phyloP scores from a whole-genome alignment of 2,888 invertebrate species.

The Acanthopleura granulata region DNA sequence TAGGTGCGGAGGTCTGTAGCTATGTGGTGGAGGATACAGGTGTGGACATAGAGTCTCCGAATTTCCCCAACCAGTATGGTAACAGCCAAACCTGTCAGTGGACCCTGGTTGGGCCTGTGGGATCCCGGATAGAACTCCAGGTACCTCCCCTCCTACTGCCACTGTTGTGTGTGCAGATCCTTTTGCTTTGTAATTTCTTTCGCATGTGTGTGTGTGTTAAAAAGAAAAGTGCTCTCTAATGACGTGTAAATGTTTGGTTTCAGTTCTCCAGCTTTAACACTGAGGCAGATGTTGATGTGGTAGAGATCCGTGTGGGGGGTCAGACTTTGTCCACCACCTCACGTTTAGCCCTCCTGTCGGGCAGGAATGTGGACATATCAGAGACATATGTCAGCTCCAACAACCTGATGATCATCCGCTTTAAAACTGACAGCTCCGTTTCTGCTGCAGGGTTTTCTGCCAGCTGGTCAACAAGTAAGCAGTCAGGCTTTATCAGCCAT shows the following conservation, averaged over 20 bases:
- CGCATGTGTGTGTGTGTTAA: no score
- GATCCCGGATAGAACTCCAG: constrained; percentile 29
- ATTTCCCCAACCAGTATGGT: constrained; percentile 26
- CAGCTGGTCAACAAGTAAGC: constrained; percentile 58
- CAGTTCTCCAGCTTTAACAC: constrained; percentile 98
- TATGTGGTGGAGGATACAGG: background rate
- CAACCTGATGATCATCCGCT: constrained; percentile 98
- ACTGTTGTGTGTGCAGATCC: no score
- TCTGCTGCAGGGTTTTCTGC: constrained; percentile 89
- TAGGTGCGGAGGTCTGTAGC: background rate
- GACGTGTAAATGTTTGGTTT: constrained; percentile 34
- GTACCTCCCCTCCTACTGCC: constrained; percentile 7
- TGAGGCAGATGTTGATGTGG: constrained; percentile 95
- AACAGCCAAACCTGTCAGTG: constrained; percentile 26
- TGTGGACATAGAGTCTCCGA: constrained; percentile 22
- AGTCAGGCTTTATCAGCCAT: no score
- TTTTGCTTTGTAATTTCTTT: no score
- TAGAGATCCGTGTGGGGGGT: constrained; percentile 95
- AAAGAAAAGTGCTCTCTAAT: no score
- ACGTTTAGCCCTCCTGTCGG: constrained; percentile 91
- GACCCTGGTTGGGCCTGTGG: constrained; percentile 31
- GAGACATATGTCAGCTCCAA: constrained; percentile 87
- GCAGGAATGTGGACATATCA: constrained; percentile 82
- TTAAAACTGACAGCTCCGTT: constrained; percentile 93
- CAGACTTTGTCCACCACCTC: constrained; percentile 94